Percentiles rank a stretch among this genome's conserved stretches.
phyloP scores from a whole-genome alignment of 2,888 invertebrate genomes.

The Lithophane ornitopus region DNA sequence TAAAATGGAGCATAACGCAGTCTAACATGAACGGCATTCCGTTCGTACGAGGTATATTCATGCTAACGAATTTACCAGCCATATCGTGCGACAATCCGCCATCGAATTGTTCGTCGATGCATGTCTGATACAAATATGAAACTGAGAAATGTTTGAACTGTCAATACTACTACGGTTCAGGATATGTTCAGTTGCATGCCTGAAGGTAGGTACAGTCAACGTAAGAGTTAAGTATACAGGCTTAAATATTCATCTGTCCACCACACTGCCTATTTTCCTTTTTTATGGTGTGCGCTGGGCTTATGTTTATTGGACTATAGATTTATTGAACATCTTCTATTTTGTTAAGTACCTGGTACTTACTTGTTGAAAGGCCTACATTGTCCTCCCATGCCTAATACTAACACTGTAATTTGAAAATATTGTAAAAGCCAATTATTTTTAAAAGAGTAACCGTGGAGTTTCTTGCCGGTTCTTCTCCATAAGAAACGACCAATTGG shows the following conservation, averaged over 20 bases:
- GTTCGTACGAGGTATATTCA: constrained; percentile 18
- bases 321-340: too few species aligned
- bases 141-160: constrained; percentile 64
- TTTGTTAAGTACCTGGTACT: too few species aligned
- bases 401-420: too few species aligned
- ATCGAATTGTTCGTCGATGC: constrained; percentile 62
- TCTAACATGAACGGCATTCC: constrained; percentile 19
- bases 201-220: constrained; percentile 27
- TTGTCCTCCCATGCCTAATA: too few species aligned
- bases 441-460: too few species aligned
- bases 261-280: not conserved
- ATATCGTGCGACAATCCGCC: constrained; percentile 48
- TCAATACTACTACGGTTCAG: constrained; percentile 38
- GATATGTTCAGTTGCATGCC: constrained; percentile 24
- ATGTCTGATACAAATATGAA: constrained; percentile 68
- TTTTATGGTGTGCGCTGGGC: not conserved
- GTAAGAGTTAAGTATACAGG: not conserved
- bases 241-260: not conserved
- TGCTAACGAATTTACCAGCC: constrained; percentile 69
- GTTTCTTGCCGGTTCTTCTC: too few species aligned
- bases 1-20: constrained; percentile 12
- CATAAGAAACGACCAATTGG: too few species aligned
- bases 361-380: too few species aligned
- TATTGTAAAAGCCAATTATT: too few species aligned
- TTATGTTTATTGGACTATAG: too few species aligned